Evolutionary conservation across 1,140 invertebrate species (phyloP).

Genomic region (Diuraphis noxia): DNA sequence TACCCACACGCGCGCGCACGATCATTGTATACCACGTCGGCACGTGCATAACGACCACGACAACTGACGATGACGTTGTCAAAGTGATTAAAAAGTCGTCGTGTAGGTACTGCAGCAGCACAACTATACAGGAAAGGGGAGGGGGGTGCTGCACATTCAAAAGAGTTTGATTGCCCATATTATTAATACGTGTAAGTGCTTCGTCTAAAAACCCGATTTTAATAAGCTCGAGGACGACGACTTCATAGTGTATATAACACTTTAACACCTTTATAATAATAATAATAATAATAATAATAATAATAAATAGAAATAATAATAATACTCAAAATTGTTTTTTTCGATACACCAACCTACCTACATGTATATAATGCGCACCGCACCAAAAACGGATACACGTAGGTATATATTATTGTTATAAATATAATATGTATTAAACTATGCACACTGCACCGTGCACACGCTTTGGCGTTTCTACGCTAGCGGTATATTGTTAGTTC

Average conservation of each 20-base stretch:
- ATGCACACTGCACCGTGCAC: not conserved
- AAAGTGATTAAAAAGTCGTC: not conserved
- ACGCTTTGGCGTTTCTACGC: slow-evolving; percentile 4
- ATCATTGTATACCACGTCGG: not conserved
- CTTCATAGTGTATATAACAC: not conserved
- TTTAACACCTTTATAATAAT: not conserved
- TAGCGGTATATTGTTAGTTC: slow-evolving; percentile 38
- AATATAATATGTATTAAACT: slow-evolving; percentile 14
- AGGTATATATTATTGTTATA: slow-evolving; percentile 7
- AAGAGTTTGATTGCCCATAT: not conserved
- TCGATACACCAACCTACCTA: not conserved
- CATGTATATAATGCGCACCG: not conserved
- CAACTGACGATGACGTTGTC: slow-evolving; percentile 36
- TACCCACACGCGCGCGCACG: not conserved
- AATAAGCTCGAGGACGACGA: slow-evolving; percentile 5
- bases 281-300: not conserved
- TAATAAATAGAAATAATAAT: not conserved
- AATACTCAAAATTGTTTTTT: not conserved
- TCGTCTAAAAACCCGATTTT: not conserved
- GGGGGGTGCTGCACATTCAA: not conserved
- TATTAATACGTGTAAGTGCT: not conserved
- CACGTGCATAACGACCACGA: not conserved
- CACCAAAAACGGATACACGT: slow-evolving; percentile 27
- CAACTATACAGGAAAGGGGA: not conserved
- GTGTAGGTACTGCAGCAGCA: not conserved